A percentile compares a stretch with the other conserved stretches of the same genome.
Evolutionary conservation across 2,888 invertebrate genomes (phyloP).

Genomic region (Pammene aurita): DNA sequence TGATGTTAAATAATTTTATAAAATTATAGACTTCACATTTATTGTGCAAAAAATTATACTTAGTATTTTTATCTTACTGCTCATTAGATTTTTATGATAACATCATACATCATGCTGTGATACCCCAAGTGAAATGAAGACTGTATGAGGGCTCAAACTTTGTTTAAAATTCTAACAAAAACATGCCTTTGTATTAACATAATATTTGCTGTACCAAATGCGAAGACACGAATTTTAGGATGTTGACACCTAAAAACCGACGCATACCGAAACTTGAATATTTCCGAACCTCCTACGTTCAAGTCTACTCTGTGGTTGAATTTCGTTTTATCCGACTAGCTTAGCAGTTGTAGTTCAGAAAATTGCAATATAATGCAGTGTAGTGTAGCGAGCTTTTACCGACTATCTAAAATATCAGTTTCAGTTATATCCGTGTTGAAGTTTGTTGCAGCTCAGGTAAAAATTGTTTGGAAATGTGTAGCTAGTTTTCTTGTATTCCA

Average conservation of each 20-base stretch:
- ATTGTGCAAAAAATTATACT: too few species aligned
- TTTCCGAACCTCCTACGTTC: background rate
- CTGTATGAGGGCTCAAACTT: too few species aligned
- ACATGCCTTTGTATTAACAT: too few species aligned
- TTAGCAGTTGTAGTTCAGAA: conserved; percentile 21
- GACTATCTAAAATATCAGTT: conserved; percentile 34
- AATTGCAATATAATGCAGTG: conserved; percentile 40
- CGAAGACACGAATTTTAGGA: conserved; percentile 1
- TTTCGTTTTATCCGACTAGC: conserved; percentile 29
- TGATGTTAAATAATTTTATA: too few species aligned
- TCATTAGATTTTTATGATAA: too few species aligned
- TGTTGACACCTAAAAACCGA: background rate
- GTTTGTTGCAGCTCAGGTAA: background rate
- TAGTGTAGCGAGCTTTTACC: conserved; percentile 20
- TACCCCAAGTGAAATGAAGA: too few species aligned
- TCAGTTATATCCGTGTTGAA: conserved; percentile 19
- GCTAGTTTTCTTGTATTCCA: background rate
- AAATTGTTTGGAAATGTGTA: background rate
- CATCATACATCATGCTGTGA: too few species aligned
- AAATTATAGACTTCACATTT: too few species aligned
- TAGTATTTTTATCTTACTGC: too few species aligned
- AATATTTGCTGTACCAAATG: background rate
- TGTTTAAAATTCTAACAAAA: too few species aligned
- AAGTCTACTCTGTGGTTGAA: background rate
- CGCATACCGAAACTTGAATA: conserved; percentile 1